Percentiles rank a stretch among this genome's conserved stretches.
These are phyloP conservation scores for Cataglyphis altisquamis DNA, from an alignment of 2,888 invertebrate species.

Conservation along the genomic window DNA sequence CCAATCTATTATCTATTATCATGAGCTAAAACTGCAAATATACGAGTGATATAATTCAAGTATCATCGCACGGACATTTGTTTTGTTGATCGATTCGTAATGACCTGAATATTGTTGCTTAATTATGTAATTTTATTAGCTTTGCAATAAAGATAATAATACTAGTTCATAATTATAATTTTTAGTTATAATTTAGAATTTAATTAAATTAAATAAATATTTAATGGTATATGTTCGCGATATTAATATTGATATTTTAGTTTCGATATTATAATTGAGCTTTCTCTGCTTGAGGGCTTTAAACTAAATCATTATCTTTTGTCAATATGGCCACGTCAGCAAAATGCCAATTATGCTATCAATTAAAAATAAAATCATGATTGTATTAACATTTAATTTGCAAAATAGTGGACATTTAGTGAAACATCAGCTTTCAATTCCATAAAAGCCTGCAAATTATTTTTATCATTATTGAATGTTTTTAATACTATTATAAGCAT, in stretches of 20 bases:
- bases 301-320: background rate
- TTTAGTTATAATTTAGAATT: background rate
- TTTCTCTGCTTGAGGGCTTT: background rate
- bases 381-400: background rate
- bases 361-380: background rate
- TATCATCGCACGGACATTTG: background rate
- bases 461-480: background rate
- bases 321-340: background rate
- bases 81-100: too few species aligned
- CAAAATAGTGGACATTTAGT: background rate
- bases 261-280: conserved; percentile 16
- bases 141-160: background rate
- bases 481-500: background rate
- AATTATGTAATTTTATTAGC: background rate
- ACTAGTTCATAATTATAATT: background rate
- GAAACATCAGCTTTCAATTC: background rate
- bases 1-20: background rate
- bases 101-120: too few species aligned
- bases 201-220: conserved; percentile 2
- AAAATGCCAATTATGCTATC: background rate
- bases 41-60: background rate
- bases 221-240: background rate
- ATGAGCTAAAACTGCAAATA: background rate
- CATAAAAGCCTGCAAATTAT: background rate
- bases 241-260: conserved; percentile 22